Base-by-base conservation (phyloP, 1,140 invertebrate species). In the Meteorus sp. region DNA sequence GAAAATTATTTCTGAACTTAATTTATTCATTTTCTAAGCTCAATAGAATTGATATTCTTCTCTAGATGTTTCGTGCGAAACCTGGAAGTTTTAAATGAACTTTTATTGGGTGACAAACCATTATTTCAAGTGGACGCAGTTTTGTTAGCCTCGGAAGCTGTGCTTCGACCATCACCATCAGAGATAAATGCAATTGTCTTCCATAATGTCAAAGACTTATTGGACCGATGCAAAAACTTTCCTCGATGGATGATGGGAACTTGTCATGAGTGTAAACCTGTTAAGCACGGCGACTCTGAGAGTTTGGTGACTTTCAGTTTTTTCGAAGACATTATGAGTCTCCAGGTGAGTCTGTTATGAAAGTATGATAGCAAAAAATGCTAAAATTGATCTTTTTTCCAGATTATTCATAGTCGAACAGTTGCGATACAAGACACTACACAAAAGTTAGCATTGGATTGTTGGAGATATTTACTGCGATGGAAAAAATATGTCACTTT, bases 181-280 rank as follows among this genome's bases (percentile, higher is more conserved):
- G 91, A 94, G 71, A 84, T 93, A 19, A 88, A 89, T 64, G 90
- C 89, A 61, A 87, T 89, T 2, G 85, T 92, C 9, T 71, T 86
- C 13, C 81, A 84, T 17, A 83, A 85, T 57, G 76, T 86, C 1
- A 86, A 85, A 63, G 85, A 89, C 74, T 84, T 89, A 55, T 62
- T 90, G 0, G 84, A 84, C 23, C 83, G 87, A 61, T 72, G 92
- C 2, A 90, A 89, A 69, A 64, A 79, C 4, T 92, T 95, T 73
- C 83, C 88, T 0, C 85, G 93, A 6, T 95, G 93, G 93, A 90
- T 92, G 87, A 81, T 87, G 59, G 86, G 86, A n/a, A 91, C 88
- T 8, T 95, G 93, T 72, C 69, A 91, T 0, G 83, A 86, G 25
- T 89, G 87, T 60, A 79, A 84, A 29, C 85, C 86, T 5, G 83